phyloP scores from a whole-genome alignment of 2,113 vertebrate species.

The Oreochromis aureus region DNA sequence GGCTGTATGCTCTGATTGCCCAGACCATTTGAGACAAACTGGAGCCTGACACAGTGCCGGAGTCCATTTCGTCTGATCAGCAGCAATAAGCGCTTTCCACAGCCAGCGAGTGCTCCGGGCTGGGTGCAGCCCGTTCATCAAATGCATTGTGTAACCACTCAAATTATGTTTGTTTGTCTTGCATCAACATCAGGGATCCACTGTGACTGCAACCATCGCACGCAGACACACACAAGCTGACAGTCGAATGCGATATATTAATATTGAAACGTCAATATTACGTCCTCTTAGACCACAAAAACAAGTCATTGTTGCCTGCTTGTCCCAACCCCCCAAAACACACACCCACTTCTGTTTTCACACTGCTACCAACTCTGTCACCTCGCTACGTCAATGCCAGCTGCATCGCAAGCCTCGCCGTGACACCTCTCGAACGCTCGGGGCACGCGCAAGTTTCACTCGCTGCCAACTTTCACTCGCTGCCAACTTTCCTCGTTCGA shows the following conservation, averaged over 20 bases:
- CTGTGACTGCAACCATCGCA: neutral
- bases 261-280: neutral
- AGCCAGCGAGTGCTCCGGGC: conserved; percentile 36
- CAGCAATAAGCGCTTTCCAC: conserved; percentile 55
- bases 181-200: neutral
- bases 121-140: conserved; percentile 18
- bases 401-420: neutral
- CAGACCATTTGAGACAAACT: conserved; percentile 67
- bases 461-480: neutral
- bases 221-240: neutral
- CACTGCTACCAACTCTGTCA: conserved; percentile 1
- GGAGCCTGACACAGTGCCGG: conserved; percentile 64
- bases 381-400: neutral
- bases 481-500: neutral
- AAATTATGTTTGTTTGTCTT: conserved; percentile 22
- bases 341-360: neutral
- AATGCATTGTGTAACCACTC: conserved; percentile 12
- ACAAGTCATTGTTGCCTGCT: neutral
- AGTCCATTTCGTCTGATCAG: conserved; percentile 64
- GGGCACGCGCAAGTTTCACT: neutral
- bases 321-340: neutral
- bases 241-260: neutral
- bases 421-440: neutral
- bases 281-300: neutral
- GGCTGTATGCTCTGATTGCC: conserved; percentile 64